Base-by-base conservation (phyloP, 2,888 invertebrate species). In the Chrysolina americana region DNA sequence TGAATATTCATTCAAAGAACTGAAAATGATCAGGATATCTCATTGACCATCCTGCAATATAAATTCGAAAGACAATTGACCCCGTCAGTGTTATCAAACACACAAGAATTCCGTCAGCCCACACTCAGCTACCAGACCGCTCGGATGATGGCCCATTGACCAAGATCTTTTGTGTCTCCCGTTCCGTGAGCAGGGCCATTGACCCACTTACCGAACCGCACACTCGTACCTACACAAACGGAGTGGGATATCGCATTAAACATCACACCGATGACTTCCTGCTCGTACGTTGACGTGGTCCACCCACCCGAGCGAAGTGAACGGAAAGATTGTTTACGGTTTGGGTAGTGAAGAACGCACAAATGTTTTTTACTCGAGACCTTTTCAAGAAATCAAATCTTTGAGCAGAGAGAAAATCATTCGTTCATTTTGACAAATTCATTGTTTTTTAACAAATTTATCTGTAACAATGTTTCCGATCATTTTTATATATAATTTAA, bases 61-160 rank as follows among this genome's bases (percentile, higher is more conserved):
- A 9, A 59, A 59, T 36, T 59, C n/a, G 36, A 8, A 28, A 17
- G 23, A 23, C 19, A 59, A 23, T 13, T 36, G 8, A 36, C 36
- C 59, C 59, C n/a, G 28, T 59, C 28, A n/a, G n/a, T 59, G 59
- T 28, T 15, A 23, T 59, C 28, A 15, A 17, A n/a, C 19, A 59
- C 36, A 59, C 59, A 36, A 59, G 59, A 59, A 59, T 59, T 59
- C 59, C 36, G 15, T 59, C 36, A 8, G 36, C 59, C 59, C 23
- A 59, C 59, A 15, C 59, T 28, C 36, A n/a, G 59, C 59, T 36
- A 62, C 47, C 65, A 50, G 36, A 50, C 53, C 53, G 48, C 47
- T 62, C 50, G 56, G 41, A 53, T 47, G 66, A 53, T 70, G 66
- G n/a, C 68, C 74, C 70, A 70, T 63, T 74, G 74, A 74, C 74